Base-by-base conservation (phyloP, 2,888 invertebrate species). In the Trachelus troglodyta region DNA sequence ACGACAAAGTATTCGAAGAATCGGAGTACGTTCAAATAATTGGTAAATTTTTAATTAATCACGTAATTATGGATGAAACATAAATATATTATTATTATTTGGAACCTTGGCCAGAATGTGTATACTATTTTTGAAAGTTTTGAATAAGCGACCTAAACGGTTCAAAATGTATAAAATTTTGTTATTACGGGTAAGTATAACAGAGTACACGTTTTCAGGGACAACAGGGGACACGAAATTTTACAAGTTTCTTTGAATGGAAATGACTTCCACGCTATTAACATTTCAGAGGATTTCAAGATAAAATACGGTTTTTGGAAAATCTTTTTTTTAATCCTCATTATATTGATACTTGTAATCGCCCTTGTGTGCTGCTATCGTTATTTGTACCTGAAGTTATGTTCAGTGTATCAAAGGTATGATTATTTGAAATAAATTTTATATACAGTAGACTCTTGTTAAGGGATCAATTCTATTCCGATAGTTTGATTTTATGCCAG, bases 21-120 rank as follows among this genome's bases (percentile, higher is more conserved):
- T 74, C 77, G 83, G 80, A 80, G 83, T 83, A 83, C 83, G 83
- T 83, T 83, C 78, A 68, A 78, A 76, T 69, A 74, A 77, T 75
- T 79, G 76, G 75, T 76, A 69, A 37, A 71, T 76, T 76, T 79
- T 76, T 40, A 34, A 75, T 69, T 68, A 23, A 75, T 35, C n/a
- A 69, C 30, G 76, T 30, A 1, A 76, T 79, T 11, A 76, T 77
- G n/a, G 73, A 73, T 68, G 37, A 80, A n/a, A 76, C 69, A 12
- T 69, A 30, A 69, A 12, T 69, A 1, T 69, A 23, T 69, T 12
- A 69, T 31, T 69, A 69, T 40, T 40, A 40, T 15, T 40, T 40
- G 40, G 40, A 15, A 40, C 2, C 40, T 40, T 40, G 6, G 15
- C 30, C 12, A 12, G 12, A 69, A 69, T 4, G 33, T 69, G 11